A percentile compares a stretch with the other conserved stretches of the same genome.
These are phyloP conservation scores for Ditula angustiorana DNA, from an alignment of 2,888 invertebrate genomes.

Conservation along the genomic window DNA sequence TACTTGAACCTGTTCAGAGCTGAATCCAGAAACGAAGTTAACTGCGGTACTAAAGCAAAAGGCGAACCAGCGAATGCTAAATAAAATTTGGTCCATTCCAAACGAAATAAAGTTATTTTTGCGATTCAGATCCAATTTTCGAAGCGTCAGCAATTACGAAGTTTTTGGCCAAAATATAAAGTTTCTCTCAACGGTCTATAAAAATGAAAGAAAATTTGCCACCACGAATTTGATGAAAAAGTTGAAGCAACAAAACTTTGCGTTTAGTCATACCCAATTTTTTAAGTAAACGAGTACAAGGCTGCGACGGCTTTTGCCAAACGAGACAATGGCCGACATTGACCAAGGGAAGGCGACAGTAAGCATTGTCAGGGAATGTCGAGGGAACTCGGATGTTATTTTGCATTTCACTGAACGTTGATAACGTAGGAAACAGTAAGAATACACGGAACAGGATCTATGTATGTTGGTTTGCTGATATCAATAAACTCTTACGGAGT, in stretches of 20 bases:
- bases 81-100: not conserved
- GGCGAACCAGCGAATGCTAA: not conserved
- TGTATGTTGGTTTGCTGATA: too few species aligned
- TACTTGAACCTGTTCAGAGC: not conserved
- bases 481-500: too few species aligned
- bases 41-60: not conserved
- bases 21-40: not conserved
- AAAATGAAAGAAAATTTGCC: not conserved
- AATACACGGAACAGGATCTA: not conserved
- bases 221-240: not conserved
- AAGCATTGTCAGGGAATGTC: slow-evolving; percentile 1
- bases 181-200: not conserved
- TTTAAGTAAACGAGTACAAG: slow-evolving; percentile 33
- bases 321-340: slow-evolving; percentile 64
- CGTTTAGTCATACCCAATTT: slow-evolving; percentile 3
- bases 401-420: not conserved
- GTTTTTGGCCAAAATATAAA: not conserved
- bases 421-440: not conserved
- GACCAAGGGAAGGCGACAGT: slow-evolving; percentile 43
- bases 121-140: not conserved
- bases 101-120: not conserved
- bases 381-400: slow-evolving; percentile 6
- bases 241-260: not conserved
- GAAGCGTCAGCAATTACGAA: not conserved
- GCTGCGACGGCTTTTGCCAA: slow-evolving; percentile 52